Evolutionary conservation across 2,797 vertebrate genomes (phyloP).

Genomic region (Lutjanus campechanus): DNA sequence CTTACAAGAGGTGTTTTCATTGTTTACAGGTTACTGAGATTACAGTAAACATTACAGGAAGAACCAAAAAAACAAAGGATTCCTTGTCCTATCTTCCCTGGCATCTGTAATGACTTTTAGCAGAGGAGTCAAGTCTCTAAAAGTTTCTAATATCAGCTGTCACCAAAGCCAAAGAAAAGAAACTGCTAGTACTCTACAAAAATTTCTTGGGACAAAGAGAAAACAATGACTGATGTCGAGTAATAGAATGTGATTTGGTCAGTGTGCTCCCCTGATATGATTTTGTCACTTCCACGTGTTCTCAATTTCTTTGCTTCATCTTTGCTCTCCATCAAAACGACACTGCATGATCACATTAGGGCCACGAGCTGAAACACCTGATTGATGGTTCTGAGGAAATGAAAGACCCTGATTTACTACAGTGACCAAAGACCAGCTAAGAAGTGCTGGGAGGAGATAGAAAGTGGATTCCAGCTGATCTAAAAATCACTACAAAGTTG

Average conservation of each 20-base stretch:
- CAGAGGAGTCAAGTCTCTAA: background rate
- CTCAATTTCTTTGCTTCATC: background rate
- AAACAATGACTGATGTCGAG: background rate
- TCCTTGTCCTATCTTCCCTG: background rate
- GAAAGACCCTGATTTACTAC: background rate
- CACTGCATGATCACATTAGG: background rate
- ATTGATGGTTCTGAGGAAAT: background rate
- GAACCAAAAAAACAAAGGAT: background rate
- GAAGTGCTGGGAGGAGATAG: background rate
- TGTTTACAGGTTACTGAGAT: conserved; percentile 6
- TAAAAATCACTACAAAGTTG: background rate
- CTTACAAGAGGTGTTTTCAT: background rate
- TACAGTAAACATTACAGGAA: conserved; percentile 9
- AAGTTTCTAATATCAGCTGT: background rate
- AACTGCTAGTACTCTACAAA: background rate
- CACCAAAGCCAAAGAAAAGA: background rate
- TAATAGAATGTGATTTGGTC: conserved; percentile 12
- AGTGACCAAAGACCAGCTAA: background rate
- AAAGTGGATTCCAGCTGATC: background rate
- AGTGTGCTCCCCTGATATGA: background rate
- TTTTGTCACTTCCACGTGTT: background rate
- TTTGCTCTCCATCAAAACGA: background rate
- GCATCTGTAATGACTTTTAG: background rate
- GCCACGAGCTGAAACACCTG: background rate
- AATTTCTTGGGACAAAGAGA: background rate